Base-by-base conservation (phyloP, 2,888 invertebrate genomes). In the Drosophila suboccidentalis region DNA sequence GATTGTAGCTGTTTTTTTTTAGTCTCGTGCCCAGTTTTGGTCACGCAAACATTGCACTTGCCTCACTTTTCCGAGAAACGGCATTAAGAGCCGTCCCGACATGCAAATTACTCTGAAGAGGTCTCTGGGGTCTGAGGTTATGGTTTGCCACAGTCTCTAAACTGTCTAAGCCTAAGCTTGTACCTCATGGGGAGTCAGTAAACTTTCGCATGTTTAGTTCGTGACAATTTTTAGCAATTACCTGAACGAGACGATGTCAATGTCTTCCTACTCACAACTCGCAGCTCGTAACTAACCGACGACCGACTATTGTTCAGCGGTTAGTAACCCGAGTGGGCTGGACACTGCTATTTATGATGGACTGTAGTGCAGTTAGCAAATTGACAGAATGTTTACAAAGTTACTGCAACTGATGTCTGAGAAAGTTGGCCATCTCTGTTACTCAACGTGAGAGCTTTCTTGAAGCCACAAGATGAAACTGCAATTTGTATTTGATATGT, bases 141-240 rank as follows among this genome's bases (percentile, higher is more conserved):
- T 13, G 39, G 65, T 65, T 69, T 43, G 34, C 47, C 74, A 29
- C 9, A 60, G 43, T 43, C 59, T 36, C 41, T 65, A 38, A 41
- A 26, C 29, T 49, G 53, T n/a, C 68, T 55, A 32, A 60, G 55
- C 59, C 34, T 29, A 39, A 19, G 50, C 44, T n/a, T 9, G 8
- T 29, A 36, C 13, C n/a, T 17, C 15, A 36, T 17, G 47, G 11
- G 41, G 65, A 87, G 88, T 86, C 79, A 74, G 63, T 83, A 71
- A 88, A 88, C 86, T 86, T 83, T 86, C 75, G 75, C 74, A 72
- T 74, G 73, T 72, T 75, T 68, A 75, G 74, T 85, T 87, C 89
- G 87, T 87, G 87, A 89, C 87, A 87, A 74, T 81, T 85, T 88
- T 87, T 47, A 71, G 65, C 87, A 86, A 86, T 87, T 88, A 80